These are phyloP conservation scores for Minunthozetes semirufus DNA, from an alignment of 2,888 invertebrate genomes.

Conservation along the genomic window DNA sequence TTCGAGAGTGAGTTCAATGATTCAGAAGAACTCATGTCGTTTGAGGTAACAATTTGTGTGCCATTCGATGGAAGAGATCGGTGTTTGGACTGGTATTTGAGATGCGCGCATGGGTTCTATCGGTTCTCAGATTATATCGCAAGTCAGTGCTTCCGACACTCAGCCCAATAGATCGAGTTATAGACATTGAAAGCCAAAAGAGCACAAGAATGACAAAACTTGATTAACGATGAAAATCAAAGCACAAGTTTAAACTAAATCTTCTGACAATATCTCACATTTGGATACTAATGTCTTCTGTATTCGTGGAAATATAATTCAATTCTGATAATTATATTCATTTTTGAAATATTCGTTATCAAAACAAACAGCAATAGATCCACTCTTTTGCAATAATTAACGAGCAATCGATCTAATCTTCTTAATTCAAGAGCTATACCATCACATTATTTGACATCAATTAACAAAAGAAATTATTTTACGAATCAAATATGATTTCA, in stretches of 20 bases:
- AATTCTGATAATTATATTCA: too few species aligned
- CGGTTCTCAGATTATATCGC: neutral
- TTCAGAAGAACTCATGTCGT: constrained; percentile 1
- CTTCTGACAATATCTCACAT: neutral
- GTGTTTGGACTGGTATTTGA: neutral
- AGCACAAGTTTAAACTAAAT: neutral
- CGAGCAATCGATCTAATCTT: too few species aligned
- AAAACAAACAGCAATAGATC: too few species aligned
- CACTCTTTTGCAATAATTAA: too few species aligned
- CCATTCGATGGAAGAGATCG: neutral
- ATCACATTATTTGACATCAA: too few species aligned
- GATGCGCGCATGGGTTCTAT: neutral
- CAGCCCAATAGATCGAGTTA: neutral
- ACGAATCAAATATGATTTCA: too few species aligned
- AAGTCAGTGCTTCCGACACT: constrained; percentile 6
- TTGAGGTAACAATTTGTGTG: neutral
- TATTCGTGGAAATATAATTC: too few species aligned
- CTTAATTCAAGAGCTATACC: too few species aligned
- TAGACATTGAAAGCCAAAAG: neutral
- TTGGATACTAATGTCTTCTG: too few species aligned
- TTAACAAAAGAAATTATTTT: too few species aligned
- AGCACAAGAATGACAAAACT: neutral
- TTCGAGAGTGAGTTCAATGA: too few species aligned
- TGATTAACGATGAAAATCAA: constrained; percentile 3
- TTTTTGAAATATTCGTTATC: too few species aligned